phyloP scores from a whole-genome alignment of 2,888 invertebrate genomes.

The Noctua comes region DNA sequence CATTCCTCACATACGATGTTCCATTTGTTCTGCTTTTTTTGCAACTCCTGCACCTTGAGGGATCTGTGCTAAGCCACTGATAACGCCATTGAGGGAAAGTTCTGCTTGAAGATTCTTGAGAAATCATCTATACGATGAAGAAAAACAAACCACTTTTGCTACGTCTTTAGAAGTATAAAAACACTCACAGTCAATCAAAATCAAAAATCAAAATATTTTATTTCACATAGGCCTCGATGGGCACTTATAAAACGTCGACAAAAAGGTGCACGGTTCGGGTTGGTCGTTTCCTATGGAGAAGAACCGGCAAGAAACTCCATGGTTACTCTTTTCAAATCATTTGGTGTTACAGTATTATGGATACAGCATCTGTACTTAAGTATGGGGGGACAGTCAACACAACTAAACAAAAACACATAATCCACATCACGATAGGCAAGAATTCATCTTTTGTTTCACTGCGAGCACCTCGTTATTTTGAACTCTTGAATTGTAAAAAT shows the following conservation, averaged over 20 bases:
- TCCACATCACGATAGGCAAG: constrained; percentile 12
- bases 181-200: background rate
- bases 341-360: too few species aligned
- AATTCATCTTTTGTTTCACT: constrained; percentile 52
- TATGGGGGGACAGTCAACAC: background rate
- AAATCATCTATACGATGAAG: background rate
- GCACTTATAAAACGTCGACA: too few species aligned
- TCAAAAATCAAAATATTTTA: too few species aligned
- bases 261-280: too few species aligned
- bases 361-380: too few species aligned
- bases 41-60: background rate
- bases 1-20: background rate
- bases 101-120: background rate
- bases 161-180: background rate
- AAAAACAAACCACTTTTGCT: background rate
- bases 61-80: too few species aligned
- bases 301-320: too few species aligned
- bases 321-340: too few species aligned
- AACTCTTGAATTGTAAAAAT: constrained; percentile 64
- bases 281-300: too few species aligned
- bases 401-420: constrained; percentile 26
- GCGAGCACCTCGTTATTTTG: constrained; percentile 57
- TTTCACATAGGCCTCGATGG: too few species aligned
- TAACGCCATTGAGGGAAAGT: too few species aligned
- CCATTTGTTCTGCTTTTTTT: background rate